These are phyloP conservation scores for Phortica magna DNA, from an alignment of 2,888 invertebrate species.

Conservation along the genomic window DNA sequence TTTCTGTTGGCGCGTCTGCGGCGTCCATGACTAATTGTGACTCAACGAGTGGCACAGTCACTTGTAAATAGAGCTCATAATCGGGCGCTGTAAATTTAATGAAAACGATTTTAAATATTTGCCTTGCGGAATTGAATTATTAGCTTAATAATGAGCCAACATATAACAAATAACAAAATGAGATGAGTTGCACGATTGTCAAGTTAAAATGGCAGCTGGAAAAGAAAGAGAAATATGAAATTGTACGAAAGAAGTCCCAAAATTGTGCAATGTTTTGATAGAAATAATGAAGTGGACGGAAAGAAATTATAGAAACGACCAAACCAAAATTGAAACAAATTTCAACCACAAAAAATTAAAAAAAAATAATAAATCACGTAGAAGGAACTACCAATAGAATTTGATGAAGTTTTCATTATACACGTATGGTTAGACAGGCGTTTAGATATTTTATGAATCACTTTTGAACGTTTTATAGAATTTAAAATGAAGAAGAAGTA, in stretches of 20 bases:
- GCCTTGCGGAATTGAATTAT: background rate
- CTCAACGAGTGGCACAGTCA: slow-evolving; percentile 69
- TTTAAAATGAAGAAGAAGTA: background rate
- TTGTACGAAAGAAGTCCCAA: background rate
- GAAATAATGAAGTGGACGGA: background rate
- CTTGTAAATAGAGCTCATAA: slow-evolving; percentile 70
- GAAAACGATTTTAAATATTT: background rate
- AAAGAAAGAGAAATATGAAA: background rate
- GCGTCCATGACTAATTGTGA: slow-evolving; percentile 44
- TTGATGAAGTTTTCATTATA: no score
- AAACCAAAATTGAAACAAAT: background rate
- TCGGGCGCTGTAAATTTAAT: slow-evolving; percentile 58
- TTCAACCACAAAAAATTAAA: background rate
- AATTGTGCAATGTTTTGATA: background rate
- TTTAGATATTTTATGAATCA: no score
- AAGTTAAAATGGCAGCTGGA: slow-evolving; percentile 15
- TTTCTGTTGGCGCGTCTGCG: slow-evolving; percentile 45
- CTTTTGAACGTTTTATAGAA: background rate
- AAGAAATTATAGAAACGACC: background rate
- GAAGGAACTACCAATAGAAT: no score
- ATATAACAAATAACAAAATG: slow-evolving; percentile 8
- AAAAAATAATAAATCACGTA: no score
- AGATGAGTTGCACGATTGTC: background rate
- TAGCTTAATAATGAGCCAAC: slow-evolving; percentile 1
- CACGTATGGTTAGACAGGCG: no score